Conservation (phyloP, 2,888 invertebrate genomes). For the Sinodicranocentrus sp. region DNA sequence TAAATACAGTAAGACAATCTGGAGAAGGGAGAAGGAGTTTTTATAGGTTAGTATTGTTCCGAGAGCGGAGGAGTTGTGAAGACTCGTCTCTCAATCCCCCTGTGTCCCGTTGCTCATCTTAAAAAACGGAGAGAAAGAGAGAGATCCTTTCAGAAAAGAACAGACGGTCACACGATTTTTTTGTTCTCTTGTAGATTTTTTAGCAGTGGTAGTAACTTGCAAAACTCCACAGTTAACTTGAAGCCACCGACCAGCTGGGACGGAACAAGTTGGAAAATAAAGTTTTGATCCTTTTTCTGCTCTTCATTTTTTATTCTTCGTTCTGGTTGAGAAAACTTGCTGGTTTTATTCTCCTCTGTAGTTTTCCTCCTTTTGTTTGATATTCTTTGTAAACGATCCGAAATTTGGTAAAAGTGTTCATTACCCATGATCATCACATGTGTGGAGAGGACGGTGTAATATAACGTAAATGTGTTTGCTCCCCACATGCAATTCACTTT, state of each 20-base stretch:
- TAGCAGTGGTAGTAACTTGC: background rate
- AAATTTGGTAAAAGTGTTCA: background rate
- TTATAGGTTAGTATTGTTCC: conserved; percentile 5
- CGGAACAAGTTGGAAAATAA: conserved; percentile 11
- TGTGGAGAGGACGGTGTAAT: background rate
- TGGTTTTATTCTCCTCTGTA: conserved; percentile 8
- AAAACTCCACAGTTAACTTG: conserved; percentile 1
- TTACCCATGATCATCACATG: background rate
- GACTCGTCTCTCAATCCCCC: conserved; percentile 42
- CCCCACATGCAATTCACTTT: background rate
- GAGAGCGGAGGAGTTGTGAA: conserved; percentile 20
- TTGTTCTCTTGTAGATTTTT: no score
- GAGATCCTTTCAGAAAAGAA: conserved; percentile 4
- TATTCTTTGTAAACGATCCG: background rate
- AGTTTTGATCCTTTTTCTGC: conserved; percentile 22
- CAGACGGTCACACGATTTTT: conserved; percentile 26
- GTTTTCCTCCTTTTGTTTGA: background rate
- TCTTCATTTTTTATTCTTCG: conserved; percentile 7
- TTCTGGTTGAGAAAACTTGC: conserved; percentile 12
- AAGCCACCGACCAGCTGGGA: conserved; percentile 26
- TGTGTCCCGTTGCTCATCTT: conserved; percentile 2
- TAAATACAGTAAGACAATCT: conserved; percentile 14
- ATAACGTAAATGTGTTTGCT: conserved; percentile 9
- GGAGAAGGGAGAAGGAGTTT: conserved; percentile 29
- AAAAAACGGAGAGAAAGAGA: conserved; percentile 10